Evolutionary conservation across 1,140 invertebrate species (phyloP).

Genomic region (Stratiolaelaps scimitus): DNA sequence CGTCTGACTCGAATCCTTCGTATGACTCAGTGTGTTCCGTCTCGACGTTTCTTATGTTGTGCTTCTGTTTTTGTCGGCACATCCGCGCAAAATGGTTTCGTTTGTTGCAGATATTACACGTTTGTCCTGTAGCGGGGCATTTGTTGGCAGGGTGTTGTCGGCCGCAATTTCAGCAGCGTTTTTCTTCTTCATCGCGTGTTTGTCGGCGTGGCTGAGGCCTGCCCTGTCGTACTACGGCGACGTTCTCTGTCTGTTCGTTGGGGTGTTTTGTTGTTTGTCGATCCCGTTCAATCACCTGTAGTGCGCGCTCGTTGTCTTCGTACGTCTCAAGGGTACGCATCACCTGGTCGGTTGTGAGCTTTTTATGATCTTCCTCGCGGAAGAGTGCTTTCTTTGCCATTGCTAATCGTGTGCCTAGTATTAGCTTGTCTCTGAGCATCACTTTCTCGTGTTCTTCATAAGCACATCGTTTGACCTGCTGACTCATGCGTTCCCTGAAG

Average conservation of each 20-base stretch:
- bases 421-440: too few relatives aligned
- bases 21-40: neutral
- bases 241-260: neutral
- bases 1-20: neutral
- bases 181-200: too few relatives aligned
- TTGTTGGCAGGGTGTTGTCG: neutral
- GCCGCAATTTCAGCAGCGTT: neutral
- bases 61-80: neutral
- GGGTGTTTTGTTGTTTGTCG: slow-evolving; percentile 1
- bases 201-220: neutral
- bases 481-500: too few relatives aligned
- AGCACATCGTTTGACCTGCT: neutral
- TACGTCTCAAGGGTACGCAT: slow-evolving; percentile 5
- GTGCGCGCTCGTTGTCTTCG: neutral
- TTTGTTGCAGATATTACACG: neutral
- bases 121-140: too few relatives aligned
- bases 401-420: slow-evolving; percentile 32
- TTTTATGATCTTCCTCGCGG: too few relatives aligned
- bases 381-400: too few relatives aligned
- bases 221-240: neutral
- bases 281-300: slow-evolving; percentile 7
- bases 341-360: slow-evolving; percentile 30
- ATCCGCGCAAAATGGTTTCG: neutral
- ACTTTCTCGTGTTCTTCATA: slow-evolving; percentile 1
- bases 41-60: neutral